These are phyloP conservation scores for Meriones psammophilus DNA, from an alignment of 2,797 vertebrate species.

Conservation along the genomic window DNA sequence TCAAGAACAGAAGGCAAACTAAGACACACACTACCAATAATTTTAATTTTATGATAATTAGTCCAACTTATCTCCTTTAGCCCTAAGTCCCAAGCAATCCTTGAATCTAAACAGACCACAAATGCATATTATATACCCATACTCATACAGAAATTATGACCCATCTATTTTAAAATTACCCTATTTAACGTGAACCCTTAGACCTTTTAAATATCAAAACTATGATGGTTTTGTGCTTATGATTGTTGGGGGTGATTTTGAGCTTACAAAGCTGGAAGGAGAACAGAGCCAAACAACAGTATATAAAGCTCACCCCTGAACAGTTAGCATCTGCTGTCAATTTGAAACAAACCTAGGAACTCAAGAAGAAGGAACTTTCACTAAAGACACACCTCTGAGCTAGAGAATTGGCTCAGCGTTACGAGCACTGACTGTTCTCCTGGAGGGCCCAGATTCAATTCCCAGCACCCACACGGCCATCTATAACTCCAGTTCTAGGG, in stretches of 20 bases:
- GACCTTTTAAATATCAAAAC: background rate
- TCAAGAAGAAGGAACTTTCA: background rate
- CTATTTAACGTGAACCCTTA: conserved; percentile 8
- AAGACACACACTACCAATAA: background rate
- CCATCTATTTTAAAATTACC: background rate
- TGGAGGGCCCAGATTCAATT: no score
- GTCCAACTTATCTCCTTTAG: background rate
- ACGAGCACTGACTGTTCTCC: no score
- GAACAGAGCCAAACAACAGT: background rate
- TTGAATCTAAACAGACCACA: background rate
- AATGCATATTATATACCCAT: background rate
- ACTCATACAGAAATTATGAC: background rate
- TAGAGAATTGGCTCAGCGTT: no score
- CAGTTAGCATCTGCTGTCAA: background rate
- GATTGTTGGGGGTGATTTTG: background rate
- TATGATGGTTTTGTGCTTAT: background rate
- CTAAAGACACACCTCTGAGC: background rate
- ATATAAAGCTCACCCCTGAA: background rate
- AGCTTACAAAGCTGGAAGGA: background rate
- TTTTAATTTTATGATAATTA: background rate
- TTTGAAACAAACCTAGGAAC: no score
- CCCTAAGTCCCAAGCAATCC: background rate
- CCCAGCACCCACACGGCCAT: no score
- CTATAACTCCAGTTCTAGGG: no score
- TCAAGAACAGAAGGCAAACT: background rate